Evolutionary conservation across 2,797 vertebrate species (phyloP).

Genomic region (Poeciliopsis infans): DNA sequence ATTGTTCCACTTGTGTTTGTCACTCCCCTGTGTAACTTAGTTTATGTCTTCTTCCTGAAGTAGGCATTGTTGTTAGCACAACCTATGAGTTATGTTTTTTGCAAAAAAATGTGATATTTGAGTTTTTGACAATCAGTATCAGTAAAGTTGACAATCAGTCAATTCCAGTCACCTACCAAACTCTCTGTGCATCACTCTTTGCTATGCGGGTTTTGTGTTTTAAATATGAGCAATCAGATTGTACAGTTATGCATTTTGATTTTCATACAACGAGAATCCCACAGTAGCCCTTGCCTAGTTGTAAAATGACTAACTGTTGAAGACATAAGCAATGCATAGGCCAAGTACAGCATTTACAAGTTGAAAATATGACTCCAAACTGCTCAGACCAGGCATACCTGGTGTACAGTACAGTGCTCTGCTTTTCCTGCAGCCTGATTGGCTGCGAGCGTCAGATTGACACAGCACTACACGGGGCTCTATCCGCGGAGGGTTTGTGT

Average conservation of each 20-base stretch:
- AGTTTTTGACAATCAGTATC: background rate
- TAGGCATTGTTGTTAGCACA: background rate
- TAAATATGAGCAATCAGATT: background rate
- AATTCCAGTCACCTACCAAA: background rate
- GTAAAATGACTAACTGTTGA: slow-evolving; percentile 28
- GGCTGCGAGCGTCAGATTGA: slow-evolving; percentile 71
- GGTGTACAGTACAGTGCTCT: slow-evolving; percentile 33
- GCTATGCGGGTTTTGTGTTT: background rate
- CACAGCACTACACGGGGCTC: slow-evolving; percentile 69
- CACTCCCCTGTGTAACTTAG: background rate
- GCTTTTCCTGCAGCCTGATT: slow-evolving; percentile 64
- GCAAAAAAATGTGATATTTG: background rate
- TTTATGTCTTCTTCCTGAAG: background rate
- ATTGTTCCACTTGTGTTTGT: background rate
- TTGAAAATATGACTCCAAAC: slow-evolving; percentile 11
- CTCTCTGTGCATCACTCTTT: background rate
- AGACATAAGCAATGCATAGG: slow-evolving; percentile 11
- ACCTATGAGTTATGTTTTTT: background rate
- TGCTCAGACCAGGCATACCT: slow-evolving; percentile 9
- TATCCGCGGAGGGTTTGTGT: slow-evolving; percentile 76
- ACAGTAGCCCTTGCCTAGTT: background rate
- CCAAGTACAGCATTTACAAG: background rate
- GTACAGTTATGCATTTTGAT: background rate
- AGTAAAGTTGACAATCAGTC: background rate
- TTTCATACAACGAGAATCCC: background rate